Evolutionary conservation across 2,113 vertebrate species (phyloP).

Genomic region (Ranitomeya variabilis): DNA sequence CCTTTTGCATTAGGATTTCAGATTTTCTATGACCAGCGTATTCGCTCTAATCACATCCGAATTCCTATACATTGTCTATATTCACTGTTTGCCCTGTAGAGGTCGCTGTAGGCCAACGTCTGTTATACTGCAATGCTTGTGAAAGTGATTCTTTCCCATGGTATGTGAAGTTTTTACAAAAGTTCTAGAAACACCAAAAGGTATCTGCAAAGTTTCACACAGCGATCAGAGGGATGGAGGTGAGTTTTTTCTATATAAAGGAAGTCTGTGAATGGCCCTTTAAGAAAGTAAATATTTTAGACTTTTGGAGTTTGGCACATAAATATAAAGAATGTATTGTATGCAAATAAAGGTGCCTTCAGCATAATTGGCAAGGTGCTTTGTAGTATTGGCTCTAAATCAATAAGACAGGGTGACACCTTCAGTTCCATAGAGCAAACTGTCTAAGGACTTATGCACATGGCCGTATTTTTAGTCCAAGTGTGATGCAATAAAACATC

Average conservation of each 20-base stretch:
- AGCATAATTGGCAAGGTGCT: background rate
- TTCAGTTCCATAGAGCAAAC: too few species aligned
- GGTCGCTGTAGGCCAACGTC: background rate
- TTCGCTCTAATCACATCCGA: background rate
- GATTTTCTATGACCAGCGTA: background rate
- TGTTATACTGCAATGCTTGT: background rate
- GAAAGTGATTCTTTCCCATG: background rate
- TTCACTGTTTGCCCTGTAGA: background rate
- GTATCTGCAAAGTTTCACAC: background rate
- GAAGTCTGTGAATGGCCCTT: too few species aligned
- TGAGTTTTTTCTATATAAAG: too few species aligned
- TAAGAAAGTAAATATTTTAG: background rate
- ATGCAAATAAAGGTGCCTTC: background rate
- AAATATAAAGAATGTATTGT: background rate
- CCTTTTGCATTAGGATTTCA: too few species aligned
- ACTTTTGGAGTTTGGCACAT: background rate
- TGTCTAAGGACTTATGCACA: too few species aligned
- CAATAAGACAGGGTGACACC: too few species aligned
- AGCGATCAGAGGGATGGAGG: background rate
- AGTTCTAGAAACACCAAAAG: background rate
- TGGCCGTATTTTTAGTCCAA: too few species aligned
- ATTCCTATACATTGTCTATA: background rate
- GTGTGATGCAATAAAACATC: too few species aligned
- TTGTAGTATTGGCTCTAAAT: too few species aligned
- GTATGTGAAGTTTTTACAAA: background rate